Percentiles rank a stretch among this genome's conserved stretches.
Conservation (phyloP, 2,888 invertebrate genomes). For the Anthophora plumipes region DNA sequence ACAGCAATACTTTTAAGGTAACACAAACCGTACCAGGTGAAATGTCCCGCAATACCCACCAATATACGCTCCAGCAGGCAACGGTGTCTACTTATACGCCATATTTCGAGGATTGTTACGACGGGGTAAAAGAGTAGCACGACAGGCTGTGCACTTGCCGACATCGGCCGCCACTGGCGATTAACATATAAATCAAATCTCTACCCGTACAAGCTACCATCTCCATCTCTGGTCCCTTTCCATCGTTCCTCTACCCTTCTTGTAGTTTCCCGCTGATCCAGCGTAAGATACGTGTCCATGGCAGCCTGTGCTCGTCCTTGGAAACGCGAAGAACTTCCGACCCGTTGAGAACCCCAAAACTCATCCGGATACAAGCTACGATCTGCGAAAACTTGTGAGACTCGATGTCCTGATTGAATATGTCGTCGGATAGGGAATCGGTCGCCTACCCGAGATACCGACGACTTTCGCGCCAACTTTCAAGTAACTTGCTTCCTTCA, state of each 20-base stretch:
- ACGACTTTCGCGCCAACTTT: conserved; percentile 19
- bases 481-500: neutral
- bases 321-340: conserved; percentile 41
- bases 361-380: conserved; percentile 31
- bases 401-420: conserved; percentile 50
- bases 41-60: conserved; percentile 17
- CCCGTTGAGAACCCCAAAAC: conserved; percentile 39
- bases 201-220: conserved; percentile 51
- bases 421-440: conserved; percentile 25
- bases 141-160: conserved; percentile 69
- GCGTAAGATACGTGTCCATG: conserved; percentile 61
- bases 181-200: conserved; percentile 84
- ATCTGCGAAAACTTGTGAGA: conserved; percentile 22
- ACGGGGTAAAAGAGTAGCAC: conserved; percentile 51
- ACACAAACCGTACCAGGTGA: neutral
- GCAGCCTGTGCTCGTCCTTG: conserved; percentile 52
- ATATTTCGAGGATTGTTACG: conserved; percentile 71
- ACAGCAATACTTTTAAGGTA: neutral
- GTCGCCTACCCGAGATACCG: neutral
- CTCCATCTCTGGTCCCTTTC: conserved; percentile 11
- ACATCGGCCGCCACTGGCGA: conserved; percentile 77
- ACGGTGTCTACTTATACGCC: conserved; percentile 67
- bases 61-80: conserved; percentile 46
- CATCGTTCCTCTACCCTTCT: neutral
- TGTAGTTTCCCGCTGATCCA: conserved; percentile 32